Evolutionary conservation across 2,113 vertebrate genomes (phyloP).

Genomic region (Phrynocephalus versicolor): DNA sequence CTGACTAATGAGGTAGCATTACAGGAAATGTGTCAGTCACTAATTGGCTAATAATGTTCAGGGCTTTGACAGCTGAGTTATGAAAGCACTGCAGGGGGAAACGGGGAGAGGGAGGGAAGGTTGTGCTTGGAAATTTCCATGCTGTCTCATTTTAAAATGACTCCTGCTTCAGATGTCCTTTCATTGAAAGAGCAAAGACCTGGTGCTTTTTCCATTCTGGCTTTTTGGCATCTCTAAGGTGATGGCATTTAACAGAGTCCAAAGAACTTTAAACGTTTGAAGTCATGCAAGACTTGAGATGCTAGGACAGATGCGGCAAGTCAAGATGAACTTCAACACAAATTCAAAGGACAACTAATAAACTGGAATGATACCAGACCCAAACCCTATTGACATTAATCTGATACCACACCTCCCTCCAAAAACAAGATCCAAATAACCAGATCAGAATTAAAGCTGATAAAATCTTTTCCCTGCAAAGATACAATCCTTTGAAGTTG

Average conservation of each 20-base stretch:
- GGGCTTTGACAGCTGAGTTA: conserved; percentile 60
- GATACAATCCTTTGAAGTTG: neutral
- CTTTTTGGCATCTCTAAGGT: neutral
- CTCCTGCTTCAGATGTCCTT: conserved; percentile 58
- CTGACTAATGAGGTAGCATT: conserved; percentile 41
- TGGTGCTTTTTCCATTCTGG: conserved; percentile 39
- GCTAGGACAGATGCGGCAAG: neutral
- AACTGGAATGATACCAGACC: neutral
- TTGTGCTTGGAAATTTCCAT: conserved; percentile 61
- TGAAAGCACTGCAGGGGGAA: conserved; percentile 57
- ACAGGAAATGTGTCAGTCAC: conserved; percentile 59
- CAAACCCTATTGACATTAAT: neutral
- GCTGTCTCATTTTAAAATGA: conserved; percentile 67
- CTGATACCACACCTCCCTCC: neutral
- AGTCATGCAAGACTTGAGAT: too few relatives aligned
- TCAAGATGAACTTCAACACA: neutral
- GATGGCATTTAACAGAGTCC: neutral
- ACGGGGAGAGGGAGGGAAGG: neutral
- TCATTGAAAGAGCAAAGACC: conserved; percentile 59
- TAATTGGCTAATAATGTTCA: conserved; percentile 51
- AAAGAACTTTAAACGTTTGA: neutral
- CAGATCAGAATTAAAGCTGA: neutral
- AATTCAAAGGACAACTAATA: neutral
- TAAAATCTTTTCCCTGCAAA: neutral
- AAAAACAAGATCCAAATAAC: neutral